These are phyloP conservation scores for Actinostola sp. DNA, from an alignment of 92 coral and sea anemone genomes.

Conservation along the genomic window DNA sequence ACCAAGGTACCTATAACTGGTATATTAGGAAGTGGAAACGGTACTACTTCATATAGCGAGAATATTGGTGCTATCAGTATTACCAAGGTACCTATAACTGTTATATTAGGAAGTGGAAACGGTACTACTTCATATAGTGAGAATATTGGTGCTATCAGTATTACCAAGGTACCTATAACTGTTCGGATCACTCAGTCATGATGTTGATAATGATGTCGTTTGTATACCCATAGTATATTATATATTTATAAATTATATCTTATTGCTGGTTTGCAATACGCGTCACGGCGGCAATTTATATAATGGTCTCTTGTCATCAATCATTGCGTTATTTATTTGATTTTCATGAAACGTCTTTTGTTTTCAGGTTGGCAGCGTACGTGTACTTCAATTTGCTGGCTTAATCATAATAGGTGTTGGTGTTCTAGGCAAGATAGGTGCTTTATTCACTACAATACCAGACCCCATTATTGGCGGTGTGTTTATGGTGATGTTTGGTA, in stretches of 20 bases:
- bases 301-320: too few relatives aligned
- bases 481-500: slow-evolving; percentile 91
- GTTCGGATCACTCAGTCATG: too few relatives aligned
- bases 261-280: too few relatives aligned
- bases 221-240: too few relatives aligned
- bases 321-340: neutral
- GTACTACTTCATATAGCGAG: slow-evolving; percentile 78
- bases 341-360: neutral
- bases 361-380: slow-evolving; percentile 82
- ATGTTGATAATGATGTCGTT: too few relatives aligned
- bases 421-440: slow-evolving; percentile 85
- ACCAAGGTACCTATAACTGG: slow-evolving; percentile 62
- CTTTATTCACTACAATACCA: slow-evolving; percentile 89
- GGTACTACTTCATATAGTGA: slow-evolving; percentile 77
- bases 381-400: slow-evolving; percentile 78
- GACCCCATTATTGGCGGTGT: slow-evolving; percentile 94
- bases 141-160: slow-evolving; percentile 89
- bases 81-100: slow-evolving; percentile 63
- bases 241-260: too few relatives aligned
- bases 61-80: slow-evolving; percentile 92
- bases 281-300: too few relatives aligned
- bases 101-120: neutral
- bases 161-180: slow-evolving; percentile 69
- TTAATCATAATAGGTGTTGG: slow-evolving; percentile 78
- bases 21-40: neutral